These are phyloP conservation scores for Scolopax mira DNA, from an alignment of 2,113 vertebrate genomes.

Conservation along the genomic window DNA sequence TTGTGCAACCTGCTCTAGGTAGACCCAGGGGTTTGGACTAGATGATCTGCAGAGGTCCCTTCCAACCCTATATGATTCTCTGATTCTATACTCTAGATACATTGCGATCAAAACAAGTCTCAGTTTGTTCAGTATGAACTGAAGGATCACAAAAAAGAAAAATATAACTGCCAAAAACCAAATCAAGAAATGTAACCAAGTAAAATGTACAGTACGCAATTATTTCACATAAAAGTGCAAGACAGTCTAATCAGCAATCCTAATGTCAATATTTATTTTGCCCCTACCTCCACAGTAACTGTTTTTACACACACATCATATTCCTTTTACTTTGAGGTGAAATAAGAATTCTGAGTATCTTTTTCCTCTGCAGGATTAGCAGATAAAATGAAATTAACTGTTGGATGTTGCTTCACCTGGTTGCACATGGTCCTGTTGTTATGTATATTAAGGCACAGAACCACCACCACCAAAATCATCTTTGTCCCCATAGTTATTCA, in stretches of 20 bases:
- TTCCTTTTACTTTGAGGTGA: conserved; percentile 21
- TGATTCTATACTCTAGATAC: not conserved
- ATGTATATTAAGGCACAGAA: conserved; percentile 14
- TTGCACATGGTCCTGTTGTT: not conserved
- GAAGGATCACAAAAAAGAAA: not conserved
- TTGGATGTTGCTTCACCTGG: not conserved
- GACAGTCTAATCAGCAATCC: conserved; percentile 1
- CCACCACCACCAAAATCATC: not conserved
- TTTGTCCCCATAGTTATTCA: not conserved
- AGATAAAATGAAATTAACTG: conserved; percentile 49
- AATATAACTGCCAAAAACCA: not conserved
- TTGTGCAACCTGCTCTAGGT: no score
- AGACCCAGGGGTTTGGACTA: no score
- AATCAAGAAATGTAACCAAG: not conserved
- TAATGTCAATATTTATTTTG: conserved; percentile 5
- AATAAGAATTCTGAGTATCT: conserved; percentile 9
- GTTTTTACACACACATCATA: not conserved
- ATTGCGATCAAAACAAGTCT: not conserved
- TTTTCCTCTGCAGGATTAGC: not conserved
- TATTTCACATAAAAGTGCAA: not conserved
- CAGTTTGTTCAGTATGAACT: not conserved
- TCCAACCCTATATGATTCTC: no score
- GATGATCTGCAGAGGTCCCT: no score
- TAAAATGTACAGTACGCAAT: not conserved
- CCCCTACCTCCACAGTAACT: not conserved